Conservation (phyloP, 2,113 vertebrate genomes). For the Perca flavescens region DNA sequence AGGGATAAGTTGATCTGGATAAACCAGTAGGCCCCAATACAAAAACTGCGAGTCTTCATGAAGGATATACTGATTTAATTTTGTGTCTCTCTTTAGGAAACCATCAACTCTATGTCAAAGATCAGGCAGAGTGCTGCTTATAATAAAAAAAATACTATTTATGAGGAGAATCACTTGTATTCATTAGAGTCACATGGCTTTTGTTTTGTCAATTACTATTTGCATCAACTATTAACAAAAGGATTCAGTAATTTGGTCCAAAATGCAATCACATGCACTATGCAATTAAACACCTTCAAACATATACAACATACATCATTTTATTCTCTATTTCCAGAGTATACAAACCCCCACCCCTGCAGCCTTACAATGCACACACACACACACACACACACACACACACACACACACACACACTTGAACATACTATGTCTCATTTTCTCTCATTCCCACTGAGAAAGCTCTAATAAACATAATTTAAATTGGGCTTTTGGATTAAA, state of each 20-base stretch:
- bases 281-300: slow-evolving; percentile 22
- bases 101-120: background rate
- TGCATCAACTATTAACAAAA: slow-evolving; percentile 15
- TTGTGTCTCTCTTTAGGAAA: background rate
- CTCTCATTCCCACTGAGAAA: slow-evolving; percentile 40
- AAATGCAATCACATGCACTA: slow-evolving; percentile 4
- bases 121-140: background rate
- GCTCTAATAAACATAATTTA: slow-evolving; percentile 75
- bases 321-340: background rate
- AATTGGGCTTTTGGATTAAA: slow-evolving; percentile 76
- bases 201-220: slow-evolving; percentile 18
- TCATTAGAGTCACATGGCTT: slow-evolving; percentile 22
- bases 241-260: background rate
- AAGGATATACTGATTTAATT: background rate
- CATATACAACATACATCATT: background rate
- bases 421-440: slow-evolving; percentile 38
- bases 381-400: background rate
- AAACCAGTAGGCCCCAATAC: background rate
- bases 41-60: background rate
- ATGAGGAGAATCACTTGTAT: slow-evolving; percentile 45
- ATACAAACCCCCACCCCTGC: background rate
- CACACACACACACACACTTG: background rate
- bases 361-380: background rate
- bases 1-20: background rate
- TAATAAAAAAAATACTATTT: slow-evolving; percentile 5